These are phyloP conservation scores for Aspidapion aeneum DNA, from an alignment of 2,888 invertebrate species.

Conservation along the genomic window DNA sequence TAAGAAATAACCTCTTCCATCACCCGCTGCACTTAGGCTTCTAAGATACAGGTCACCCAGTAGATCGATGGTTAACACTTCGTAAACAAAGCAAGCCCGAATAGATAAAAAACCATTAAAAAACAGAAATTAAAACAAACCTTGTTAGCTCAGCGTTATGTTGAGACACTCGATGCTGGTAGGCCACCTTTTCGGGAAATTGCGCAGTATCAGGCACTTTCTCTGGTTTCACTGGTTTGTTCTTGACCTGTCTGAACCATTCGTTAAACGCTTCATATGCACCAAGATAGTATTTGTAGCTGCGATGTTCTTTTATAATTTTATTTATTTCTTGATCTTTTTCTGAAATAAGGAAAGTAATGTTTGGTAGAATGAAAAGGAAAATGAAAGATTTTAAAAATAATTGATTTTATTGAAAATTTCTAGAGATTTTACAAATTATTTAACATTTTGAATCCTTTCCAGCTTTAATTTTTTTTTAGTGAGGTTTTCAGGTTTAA, in stretches of 20 bases:
- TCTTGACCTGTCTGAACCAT: slow-evolving; percentile 82
- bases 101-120: not conserved
- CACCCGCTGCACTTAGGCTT: no score
- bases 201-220: slow-evolving; percentile 57
- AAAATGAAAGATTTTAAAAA: no score
- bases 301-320: slow-evolving; percentile 76
- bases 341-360: slow-evolving; percentile 12
- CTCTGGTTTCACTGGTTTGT: slow-evolving; percentile 69
- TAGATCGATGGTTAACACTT: no score
- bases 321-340: slow-evolving; percentile 47
- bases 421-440: no score
- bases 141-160: slow-evolving; percentile 75
- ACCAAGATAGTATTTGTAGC: slow-evolving; percentile 82
- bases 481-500: no score
- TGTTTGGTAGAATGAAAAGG: no score
- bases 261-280: slow-evolving; percentile 85
- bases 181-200: slow-evolving; percentile 85
- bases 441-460: no score
- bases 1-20: no score
- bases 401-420: no score
- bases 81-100: not conserved
- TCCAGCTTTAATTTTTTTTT: no score
- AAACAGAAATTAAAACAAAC: no score
- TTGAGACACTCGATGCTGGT: slow-evolving; percentile 78
- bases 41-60: no score